Percentiles rank a stretch among this genome's conserved stretches.
phyloP scores from a whole-genome alignment of 1,140 invertebrate species.

The Streblospio benedicti region DNA sequence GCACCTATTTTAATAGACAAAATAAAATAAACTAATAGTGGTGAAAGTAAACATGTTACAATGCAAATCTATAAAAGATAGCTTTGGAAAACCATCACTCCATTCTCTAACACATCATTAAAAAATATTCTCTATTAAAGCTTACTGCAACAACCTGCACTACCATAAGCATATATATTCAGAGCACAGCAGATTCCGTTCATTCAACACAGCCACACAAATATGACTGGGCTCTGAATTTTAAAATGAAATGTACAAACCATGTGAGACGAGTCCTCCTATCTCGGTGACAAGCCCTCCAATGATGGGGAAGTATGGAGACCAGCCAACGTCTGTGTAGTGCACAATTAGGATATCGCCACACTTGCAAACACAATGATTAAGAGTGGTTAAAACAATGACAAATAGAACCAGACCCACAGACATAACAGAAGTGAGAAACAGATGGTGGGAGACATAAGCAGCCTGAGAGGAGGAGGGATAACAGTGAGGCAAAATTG shows the following conservation, averaged over 20 bases:
- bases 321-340: constrained; percentile 77
- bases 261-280: constrained; percentile 76
- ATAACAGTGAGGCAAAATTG: background rate
- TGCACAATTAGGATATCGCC: constrained; percentile 72
- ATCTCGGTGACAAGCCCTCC: constrained; percentile 73
- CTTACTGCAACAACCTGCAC: background rate
- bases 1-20: constrained; percentile 54
- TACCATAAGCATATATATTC: background rate
- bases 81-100: background rate
- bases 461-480: background rate
- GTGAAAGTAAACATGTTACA: background rate
- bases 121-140: constrained; percentile 1
- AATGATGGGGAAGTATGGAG: constrained; percentile 74
- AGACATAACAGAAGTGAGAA: background rate
- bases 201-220: background rate
- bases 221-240: background rate
- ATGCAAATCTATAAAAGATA: background rate
- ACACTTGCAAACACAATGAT: constrained; percentile 30
- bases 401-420: background rate
- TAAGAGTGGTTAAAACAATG: background rate
- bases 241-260: constrained; percentile 37
- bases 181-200: background rate
- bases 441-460: background rate
- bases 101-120: background rate
- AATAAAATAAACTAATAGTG: constrained; percentile 20